phyloP scores from a whole-genome alignment of 2,113 vertebrate genomes.

The Hyperopisus bebe region DNA sequence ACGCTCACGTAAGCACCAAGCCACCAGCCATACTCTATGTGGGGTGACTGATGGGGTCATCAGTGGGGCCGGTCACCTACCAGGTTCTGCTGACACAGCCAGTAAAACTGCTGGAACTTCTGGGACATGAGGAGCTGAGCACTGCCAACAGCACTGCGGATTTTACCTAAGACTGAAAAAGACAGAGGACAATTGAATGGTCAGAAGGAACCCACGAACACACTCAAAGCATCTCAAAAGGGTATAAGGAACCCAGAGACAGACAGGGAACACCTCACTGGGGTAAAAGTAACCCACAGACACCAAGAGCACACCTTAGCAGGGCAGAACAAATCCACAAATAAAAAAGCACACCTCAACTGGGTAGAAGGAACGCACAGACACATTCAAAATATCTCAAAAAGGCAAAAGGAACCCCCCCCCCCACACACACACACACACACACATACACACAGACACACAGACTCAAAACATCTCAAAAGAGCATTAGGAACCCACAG shows the following conservation, averaged over 20 bases:
- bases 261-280: not conserved
- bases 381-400: too few species aligned
- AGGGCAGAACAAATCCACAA: too few species aligned
- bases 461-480: too few species aligned
- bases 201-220: not conserved
- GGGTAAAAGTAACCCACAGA: not conserved
- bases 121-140: conserved; percentile 98
- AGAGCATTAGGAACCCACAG: too few species aligned
- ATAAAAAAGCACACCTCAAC: too few species aligned
- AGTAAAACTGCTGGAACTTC: conserved; percentile 99
- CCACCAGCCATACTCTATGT: not conserved
- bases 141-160: conserved; percentile 94
- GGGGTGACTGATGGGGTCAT: not conserved
- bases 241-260: not conserved
- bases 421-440: too few species aligned
- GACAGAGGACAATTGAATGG: not conserved
- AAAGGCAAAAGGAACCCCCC: too few species aligned
- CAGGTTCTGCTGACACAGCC: conserved; percentile 98
- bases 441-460: too few species aligned
- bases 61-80: conserved; percentile 63
- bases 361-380: too few species aligned
- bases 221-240: not conserved
- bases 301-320: not conserved
- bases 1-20: not conserved
- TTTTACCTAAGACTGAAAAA: conserved; percentile 85